Conservation (phyloP, 2,113 vertebrate genomes). For the Aythya baeri region DNA sequence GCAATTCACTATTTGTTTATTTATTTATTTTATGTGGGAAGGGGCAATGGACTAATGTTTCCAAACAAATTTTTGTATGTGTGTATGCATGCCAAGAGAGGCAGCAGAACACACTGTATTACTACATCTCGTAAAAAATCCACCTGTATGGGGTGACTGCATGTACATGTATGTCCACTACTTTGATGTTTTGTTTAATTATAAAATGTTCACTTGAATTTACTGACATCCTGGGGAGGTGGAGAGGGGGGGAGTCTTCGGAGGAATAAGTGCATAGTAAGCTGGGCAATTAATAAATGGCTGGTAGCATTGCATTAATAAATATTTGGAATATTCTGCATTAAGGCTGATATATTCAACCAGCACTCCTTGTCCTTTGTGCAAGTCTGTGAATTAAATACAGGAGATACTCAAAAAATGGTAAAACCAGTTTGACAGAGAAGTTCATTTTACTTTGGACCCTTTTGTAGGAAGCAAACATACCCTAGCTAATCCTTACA, state of each 20-base stretch:
- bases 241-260: not conserved
- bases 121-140: not conserved
- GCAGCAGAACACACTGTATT: not conserved
- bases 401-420: not conserved
- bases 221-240: not conserved
- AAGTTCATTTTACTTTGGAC: not conserved
- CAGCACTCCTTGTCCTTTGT: fast-evolving
- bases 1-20: not conserved
- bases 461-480: not conserved
- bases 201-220: not conserved
- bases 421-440: not conserved
- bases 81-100: not conserved
- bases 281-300: not conserved
- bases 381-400: not conserved
- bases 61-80: not conserved
- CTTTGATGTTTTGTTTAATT: not conserved
- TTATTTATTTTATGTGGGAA: not conserved
- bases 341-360: not conserved
- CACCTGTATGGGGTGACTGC: not conserved
- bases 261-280: not conserved
- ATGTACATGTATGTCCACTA: not conserved
- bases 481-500: not conserved
- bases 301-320: not conserved
- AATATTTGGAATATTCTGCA: not conserved
- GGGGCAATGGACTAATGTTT: not conserved